phyloP scores from a whole-genome alignment of 2,888 invertebrate species.

The Tiphia femorata region DNA sequence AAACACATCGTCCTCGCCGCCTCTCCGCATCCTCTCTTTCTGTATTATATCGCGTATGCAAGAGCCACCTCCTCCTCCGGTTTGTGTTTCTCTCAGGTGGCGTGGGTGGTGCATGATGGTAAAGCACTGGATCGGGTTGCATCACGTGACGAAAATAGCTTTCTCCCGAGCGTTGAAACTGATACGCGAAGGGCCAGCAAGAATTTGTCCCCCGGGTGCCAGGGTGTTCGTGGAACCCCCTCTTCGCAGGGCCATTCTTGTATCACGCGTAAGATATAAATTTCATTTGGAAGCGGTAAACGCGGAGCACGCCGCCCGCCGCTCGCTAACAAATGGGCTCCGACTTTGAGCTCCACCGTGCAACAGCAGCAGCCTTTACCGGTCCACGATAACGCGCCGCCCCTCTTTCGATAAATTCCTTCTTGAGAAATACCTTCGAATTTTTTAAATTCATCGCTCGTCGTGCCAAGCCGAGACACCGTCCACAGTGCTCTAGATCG shows the following conservation, averaged over 20 bases:
- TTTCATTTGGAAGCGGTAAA: no score
- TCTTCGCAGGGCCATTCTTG: not conserved
- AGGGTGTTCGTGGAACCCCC: not conserved
- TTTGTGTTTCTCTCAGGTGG: constrained; percentile 24
- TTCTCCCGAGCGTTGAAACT: constrained; percentile 11
- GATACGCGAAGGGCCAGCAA: constrained; percentile 8
- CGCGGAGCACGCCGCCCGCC: no score
- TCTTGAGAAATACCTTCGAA: no score
- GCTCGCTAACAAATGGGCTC: no score
- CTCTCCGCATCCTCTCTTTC: constrained; percentile 16
- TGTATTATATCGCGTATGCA: constrained; percentile 38
- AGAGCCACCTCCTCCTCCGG: constrained; percentile 16
- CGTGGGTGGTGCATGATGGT: constrained; percentile 44
- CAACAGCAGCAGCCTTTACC: no score
- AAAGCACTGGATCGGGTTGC: constrained; percentile 43
- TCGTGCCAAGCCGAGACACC: no score
- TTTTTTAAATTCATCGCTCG: no score
- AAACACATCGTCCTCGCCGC: constrained; percentile 35
- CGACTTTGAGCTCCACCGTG: no score
- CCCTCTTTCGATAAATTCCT: no score
- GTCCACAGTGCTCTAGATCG: no score
- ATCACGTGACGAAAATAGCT: constrained; percentile 55
- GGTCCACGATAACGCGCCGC: no score
- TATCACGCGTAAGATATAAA: no score
- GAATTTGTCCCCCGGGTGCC: constrained; percentile 8